Base-by-base conservation (phyloP, 2,888 invertebrate species). In the Drosophila meridionalis region DNA sequence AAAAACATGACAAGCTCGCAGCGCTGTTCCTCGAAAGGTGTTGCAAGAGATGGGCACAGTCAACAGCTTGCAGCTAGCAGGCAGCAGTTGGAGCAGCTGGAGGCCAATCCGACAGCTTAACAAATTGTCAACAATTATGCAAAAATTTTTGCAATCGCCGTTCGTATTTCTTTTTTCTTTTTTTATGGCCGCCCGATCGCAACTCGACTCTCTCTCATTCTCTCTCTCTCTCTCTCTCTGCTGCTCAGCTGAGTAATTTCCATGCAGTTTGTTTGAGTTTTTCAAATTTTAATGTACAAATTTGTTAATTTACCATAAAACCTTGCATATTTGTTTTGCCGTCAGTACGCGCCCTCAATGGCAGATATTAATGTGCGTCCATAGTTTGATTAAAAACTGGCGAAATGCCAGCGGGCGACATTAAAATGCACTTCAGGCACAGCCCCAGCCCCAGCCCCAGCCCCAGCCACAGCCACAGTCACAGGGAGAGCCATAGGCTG, bases 241-340 rank as follows among this genome's bases (percentile, higher is more conserved):
- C 67, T 89, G 86, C 20, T 20, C 20, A 89, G 70, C 68, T 89
- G 88, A 89, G 72, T 84, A 78, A 87, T 87, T 90, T 88, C 89
- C 87, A 90, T 87, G 85, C 90, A 90, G 83, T 89, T 88, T 89
- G 86, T 78, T 84, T 80, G 76, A 81, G 76, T 87, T 90, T 74
- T 76, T 80, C 90, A 75, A 82, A 80, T 82, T 89, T 91, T 90
- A 90, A 92, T 92, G 91, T 90, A 92, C 93, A 93, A 93, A 93
- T 93, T 93, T 90, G 93, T 91, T 93, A 93, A 93, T 93, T 93
- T 93, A 92, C 91, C 93, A 92, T 93, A 93, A 92, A 92, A 90
- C 90, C 90, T 92, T 91, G 90, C 90, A 91, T 92, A 92, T 92
- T 90, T 91, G 90, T 91, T 82, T 34, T 78, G 80, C 77, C 67